phyloP scores from a whole-genome alignment of 2,888 invertebrate species.

The Copidosoma aretas region DNA sequence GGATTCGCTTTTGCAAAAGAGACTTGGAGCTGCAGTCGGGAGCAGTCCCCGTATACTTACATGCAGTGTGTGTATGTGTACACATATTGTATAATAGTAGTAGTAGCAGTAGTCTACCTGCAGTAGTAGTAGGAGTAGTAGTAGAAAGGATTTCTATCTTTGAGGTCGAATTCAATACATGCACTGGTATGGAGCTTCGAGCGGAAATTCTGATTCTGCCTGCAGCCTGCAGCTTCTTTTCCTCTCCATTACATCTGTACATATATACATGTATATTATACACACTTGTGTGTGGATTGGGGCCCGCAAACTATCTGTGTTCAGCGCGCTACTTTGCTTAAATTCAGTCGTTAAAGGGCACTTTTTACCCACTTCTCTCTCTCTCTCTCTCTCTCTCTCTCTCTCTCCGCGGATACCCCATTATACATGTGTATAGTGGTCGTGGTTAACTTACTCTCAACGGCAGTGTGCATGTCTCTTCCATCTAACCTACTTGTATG shows the following conservation, averaged over 20 bases:
- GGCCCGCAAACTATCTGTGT: neutral
- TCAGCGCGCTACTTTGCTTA: conserved; percentile 18
- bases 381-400: neutral
- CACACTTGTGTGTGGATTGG: neutral
- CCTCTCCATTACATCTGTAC: neutral
- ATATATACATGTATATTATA: neutral
- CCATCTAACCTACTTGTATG: too few relatives aligned
- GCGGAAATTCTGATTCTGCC: conserved; percentile 29
- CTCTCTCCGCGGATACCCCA: too few relatives aligned
- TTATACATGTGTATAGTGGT: neutral
- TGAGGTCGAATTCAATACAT: conserved; percentile 38
- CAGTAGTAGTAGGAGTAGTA: too few relatives aligned
- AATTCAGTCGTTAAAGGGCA: conserved; percentile 31
- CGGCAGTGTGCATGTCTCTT: too few relatives aligned
- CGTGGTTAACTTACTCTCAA: too few relatives aligned
- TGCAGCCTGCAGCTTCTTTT: neutral
- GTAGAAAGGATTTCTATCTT: conserved; percentile 37
- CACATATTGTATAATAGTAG: too few relatives aligned
- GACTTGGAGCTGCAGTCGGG: conserved; percentile 3
- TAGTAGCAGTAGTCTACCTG: too few relatives aligned
- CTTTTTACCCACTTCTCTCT: conserved; percentile 7
- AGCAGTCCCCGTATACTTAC: neutral
- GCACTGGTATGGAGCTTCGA: conserved; percentile 22
- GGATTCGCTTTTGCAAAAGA: conserved; percentile 25
- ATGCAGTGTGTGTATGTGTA: too few relatives aligned